Base-by-base conservation (phyloP, 2,888 invertebrate genomes). In the Falcaria lacertinaria region DNA sequence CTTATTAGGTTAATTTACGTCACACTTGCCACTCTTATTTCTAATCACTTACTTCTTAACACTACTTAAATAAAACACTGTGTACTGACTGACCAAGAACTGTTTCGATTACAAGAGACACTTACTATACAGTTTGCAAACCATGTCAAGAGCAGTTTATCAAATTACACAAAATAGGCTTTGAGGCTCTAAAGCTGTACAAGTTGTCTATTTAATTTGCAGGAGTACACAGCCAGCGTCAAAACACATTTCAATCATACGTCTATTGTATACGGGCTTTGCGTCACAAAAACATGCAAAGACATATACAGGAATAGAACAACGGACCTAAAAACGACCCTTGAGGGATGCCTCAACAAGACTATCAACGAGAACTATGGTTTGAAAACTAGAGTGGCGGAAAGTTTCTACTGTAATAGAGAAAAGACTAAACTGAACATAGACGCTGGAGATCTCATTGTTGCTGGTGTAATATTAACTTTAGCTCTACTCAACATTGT, bases 271-370 rank as follows among this genome's bases (percentile, higher is more conserved):
- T 57, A 64, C 35, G 69, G 72, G 0, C 43, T 64, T 2, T 74
- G 72, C 33, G 43, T 69, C 15, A 54, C 64, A 0, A 45, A 52
- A 4, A 58, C 52, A 8, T 71, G 72, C 44, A 48, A 47, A 36
- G 25, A 51, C 2, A 47, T 54, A 25, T 39, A 47, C 28, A 38
- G 45, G 25, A 57, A 53, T 39, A 52, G 47, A 44, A 42, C 41
- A 40, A 39, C 41, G 34, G 55, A 64, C 42, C 51, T 53, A 42
- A 48, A 38, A 35, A 8, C 32, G 17, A 40, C 48, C 42, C 50
- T 69, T 45, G 68, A 72, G 47, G 58, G 52, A 50, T 73, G 73
- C 58, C 58, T 75, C 2, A 73, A 74, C 37, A 54, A 66, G 17
- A 52, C 61, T 0, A 34, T 64, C 6, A 52, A 36, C 32, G 43